A percentile compares a stretch with the other conserved stretches of the same genome.
Conservation (phyloP, 2,113 vertebrate species). For the Peucedramus taeniatus region DNA sequence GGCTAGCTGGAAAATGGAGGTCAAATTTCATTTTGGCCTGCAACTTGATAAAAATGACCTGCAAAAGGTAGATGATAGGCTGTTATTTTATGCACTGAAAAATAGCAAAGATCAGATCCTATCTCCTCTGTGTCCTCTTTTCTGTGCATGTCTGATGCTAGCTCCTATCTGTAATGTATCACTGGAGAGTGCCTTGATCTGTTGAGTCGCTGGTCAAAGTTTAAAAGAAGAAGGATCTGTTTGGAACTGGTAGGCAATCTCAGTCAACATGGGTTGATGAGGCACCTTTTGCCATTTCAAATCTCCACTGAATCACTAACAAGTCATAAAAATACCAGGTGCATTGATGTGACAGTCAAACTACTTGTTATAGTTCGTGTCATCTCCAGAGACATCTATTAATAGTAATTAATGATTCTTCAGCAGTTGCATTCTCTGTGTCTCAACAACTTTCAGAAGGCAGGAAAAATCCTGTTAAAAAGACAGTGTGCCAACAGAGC, state of each 20-base stretch:
- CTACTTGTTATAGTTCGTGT: conserved; percentile 67
- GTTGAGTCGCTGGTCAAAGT: conserved; percentile 57
- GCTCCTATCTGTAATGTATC: conserved; percentile 35
- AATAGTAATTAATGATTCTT: conserved; percentile 74
- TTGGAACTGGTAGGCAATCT: conserved; percentile 60
- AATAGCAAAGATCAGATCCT: conserved; percentile 66
- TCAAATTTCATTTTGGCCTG: conserved; percentile 74
- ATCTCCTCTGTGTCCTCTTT: conserved; percentile 10
- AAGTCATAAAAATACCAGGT: conserved; percentile 65
- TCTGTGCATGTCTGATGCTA: conserved; percentile 1
- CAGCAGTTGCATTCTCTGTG: conserved; percentile 55
- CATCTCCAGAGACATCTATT: conserved; percentile 69
- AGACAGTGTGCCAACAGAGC: neutral
- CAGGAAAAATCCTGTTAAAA: conserved; percentile 45
- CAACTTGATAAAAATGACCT: conserved; percentile 76
- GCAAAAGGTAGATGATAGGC: conserved; percentile 73
- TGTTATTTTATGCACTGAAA: conserved; percentile 77
- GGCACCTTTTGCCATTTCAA: conserved; percentile 45
- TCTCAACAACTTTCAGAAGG: conserved; percentile 54
- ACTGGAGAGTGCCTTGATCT: conserved; percentile 40
- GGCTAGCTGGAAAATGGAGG: conserved; percentile 73
- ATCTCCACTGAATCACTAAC: conserved; percentile 54
- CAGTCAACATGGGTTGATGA: conserved; percentile 41
- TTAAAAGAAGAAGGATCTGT: conserved; percentile 64
- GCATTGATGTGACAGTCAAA: conserved; percentile 66